Evolutionary conservation across 37 sponge, comb jelly and placozoan genomes (phyloP).

Genomic region (Geodia barretti): DNA sequence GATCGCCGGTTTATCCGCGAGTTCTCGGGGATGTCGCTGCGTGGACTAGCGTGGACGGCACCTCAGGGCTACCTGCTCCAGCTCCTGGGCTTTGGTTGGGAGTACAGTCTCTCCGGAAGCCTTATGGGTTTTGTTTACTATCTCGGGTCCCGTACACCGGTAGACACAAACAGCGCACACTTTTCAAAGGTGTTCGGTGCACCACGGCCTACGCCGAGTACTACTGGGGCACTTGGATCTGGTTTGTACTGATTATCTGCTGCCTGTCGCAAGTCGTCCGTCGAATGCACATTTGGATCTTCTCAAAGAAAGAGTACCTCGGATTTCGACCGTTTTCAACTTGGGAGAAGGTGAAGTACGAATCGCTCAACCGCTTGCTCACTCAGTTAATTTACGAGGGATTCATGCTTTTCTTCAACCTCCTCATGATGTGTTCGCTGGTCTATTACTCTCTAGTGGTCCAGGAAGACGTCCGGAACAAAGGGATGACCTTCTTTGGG

Average conservation of each 20-base stretch:
- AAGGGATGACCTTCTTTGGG: constrained; percentile 85
- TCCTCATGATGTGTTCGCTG: constrained; percentile 49
- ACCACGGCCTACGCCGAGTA: constrained; percentile 43
- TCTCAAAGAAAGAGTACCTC: constrained; percentile 17
- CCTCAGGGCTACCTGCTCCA: constrained; percentile 85
- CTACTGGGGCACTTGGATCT: constrained; percentile 71
- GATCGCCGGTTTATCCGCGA: constrained; percentile 59
- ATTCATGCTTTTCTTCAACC: constrained; percentile 32
- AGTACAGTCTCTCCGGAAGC: constrained; percentile 80
- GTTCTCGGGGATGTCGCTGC: constrained; percentile 80
- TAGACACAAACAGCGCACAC: neutral
- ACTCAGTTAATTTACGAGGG: constrained; percentile 32
- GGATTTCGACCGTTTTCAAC: constrained; percentile 13
- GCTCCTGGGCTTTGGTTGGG: constrained; percentile 81
- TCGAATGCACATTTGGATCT: constrained; percentile 21
- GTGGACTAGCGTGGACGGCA: constrained; percentile 81
- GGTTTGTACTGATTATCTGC: constrained; percentile 59
- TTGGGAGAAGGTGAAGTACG: constrained; percentile 27
- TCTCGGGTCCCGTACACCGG: constrained; percentile 37
- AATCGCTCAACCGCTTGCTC: constrained; percentile 17
- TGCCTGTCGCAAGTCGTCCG: constrained; percentile 49
- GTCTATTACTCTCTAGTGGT: constrained; percentile 69
- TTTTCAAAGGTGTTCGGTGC: neutral
- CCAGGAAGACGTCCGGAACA: constrained; percentile 62
- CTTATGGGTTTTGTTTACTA: constrained; percentile 71